Base-by-base conservation (phyloP, 2,113 vertebrate species). In the Melanostigma gelatinosum region DNA sequence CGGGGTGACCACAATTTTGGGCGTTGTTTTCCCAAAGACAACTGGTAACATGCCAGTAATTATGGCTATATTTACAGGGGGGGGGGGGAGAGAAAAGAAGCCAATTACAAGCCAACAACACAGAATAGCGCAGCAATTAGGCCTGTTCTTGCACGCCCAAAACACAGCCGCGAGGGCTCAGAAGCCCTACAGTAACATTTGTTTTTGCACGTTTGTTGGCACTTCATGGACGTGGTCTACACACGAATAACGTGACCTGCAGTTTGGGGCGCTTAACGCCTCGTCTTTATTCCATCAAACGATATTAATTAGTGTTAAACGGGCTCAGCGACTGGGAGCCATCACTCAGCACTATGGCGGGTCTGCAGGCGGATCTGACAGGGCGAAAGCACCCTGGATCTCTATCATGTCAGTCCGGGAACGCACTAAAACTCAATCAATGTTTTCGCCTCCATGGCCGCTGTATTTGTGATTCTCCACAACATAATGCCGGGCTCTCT, bases 401-500 rank as follows among this genome's bases (percentile, higher is more conserved):
- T 8, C 8, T n/a, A 44, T 54, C 65, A 29, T 46, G 24, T 24
- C 22, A 72, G 12, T 18, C 57, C 15, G 4, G 22, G 20, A 38
- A 58, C 18, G 27, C 4, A 40, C 20, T 12, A 13, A 64, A 7
- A 6, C 27, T 18, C 8, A 50, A 27, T 34, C 29, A 55, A 20
- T 38, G 48, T 50, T 22, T 40, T 74, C 12, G 29, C 61, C 40
- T 27, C 61, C 46, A 2, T 32, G 40, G 27, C 13, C 36, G 16
- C 15, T 27, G 7, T 32, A 46, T 34, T 52, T 73, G 24, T 46
- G 0, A 64, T 68, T 65, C 52, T n/a, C 22, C 10, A 29, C 70
- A 72, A 8, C 8, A 50, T 44, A 60, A 83, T 42, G 50, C 48
- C 36, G 3, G 0, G 27, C 54, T 82, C 18, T 89, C 63, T 1